Evolutionary conservation across 2,113 vertebrate genomes (phyloP).

Genomic region (Sorex fumeus): DNA sequence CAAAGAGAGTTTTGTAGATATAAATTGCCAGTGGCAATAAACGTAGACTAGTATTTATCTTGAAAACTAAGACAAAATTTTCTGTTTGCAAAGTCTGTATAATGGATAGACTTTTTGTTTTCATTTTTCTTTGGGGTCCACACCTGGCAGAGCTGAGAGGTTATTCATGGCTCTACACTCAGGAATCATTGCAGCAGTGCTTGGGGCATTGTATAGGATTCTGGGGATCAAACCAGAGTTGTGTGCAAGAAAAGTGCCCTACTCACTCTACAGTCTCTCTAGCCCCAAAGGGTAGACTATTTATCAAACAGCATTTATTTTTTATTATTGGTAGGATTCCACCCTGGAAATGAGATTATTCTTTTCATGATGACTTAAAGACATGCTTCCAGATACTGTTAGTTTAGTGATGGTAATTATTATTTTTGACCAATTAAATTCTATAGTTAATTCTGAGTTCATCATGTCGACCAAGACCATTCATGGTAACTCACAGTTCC

Average conservation of each 20-base stretch:
- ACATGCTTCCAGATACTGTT: neutral
- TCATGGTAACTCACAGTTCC: too few relatives aligned
- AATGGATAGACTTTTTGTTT: neutral
- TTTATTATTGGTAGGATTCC: neutral
- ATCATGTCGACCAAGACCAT: too few relatives aligned
- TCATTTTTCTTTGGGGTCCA: too few relatives aligned
- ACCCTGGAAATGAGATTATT: conserved; percentile 2
- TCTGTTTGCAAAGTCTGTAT: neutral
- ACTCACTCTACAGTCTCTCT: too few relatives aligned
- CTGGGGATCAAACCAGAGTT: too few relatives aligned
- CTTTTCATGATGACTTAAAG: conserved; percentile 39
- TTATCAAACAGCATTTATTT: too few relatives aligned
- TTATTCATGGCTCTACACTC: too few relatives aligned
- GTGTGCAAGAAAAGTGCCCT: too few relatives aligned
- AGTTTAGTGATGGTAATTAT: neutral
- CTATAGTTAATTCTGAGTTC: neutral
- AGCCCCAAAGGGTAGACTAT: too few relatives aligned
- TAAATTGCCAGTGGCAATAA: neutral
- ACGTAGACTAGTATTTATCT: conserved; percentile 38
- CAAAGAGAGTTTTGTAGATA: conserved; percentile 17
- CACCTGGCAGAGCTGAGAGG: too few relatives aligned
- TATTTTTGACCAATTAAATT: conserved; percentile 45
- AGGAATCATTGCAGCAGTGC: too few relatives aligned
- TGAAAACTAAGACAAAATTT: conserved; percentile 39
- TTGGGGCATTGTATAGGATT: too few relatives aligned